Base-by-base conservation (phyloP, 2,797 vertebrate genomes). In the Masticophis lateralis region DNA sequence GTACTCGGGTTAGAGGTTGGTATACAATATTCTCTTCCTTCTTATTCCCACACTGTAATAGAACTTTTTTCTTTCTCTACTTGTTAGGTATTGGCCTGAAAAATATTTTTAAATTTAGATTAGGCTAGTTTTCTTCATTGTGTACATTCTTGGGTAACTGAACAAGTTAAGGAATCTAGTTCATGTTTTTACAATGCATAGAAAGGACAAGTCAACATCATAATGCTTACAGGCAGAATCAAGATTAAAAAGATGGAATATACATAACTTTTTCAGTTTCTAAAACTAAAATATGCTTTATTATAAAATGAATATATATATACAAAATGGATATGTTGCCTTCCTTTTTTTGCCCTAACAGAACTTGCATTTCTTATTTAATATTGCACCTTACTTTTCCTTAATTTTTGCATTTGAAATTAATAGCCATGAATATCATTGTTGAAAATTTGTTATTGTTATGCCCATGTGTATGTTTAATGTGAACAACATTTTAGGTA, bases 1-100 rank as follows among this genome's bases (percentile, higher is more conserved):
- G 99, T 95, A 99, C 98, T 90, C 98, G 98, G 94, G 97, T 99
- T 94, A 98, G 99, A 98, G 99, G 99, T 99, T 88, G 94, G 98
- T 97, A 90, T 87, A 66, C 63, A 89, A 63, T n/a, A 63, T 28
- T 27, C 86, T 37, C 90, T 95, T 94, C 14, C 25, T 2, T 66
- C 79, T 63, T 92, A 25, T 0, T 57, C 37, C 11, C 18, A 79
- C 27, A 6, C 55, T 7, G 10, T 91, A 22, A 16, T 25, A 53
- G 10, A 14, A 3, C 1, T 9, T 20, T 43, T 0, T 32, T 55
- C 59, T 86, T 86, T 47, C 20, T 69, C 55, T 8, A 10, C 2
- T 27, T 37, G 20, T 83, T 83, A 92, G 56, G 27, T 18, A 90
- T 20, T 25, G 22, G 47, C n/a, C 25, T 92, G 5, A 74, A 5